phyloP scores from a whole-genome alignment of 2,113 vertebrate species.

The Lipotes vexillifer region DNA sequence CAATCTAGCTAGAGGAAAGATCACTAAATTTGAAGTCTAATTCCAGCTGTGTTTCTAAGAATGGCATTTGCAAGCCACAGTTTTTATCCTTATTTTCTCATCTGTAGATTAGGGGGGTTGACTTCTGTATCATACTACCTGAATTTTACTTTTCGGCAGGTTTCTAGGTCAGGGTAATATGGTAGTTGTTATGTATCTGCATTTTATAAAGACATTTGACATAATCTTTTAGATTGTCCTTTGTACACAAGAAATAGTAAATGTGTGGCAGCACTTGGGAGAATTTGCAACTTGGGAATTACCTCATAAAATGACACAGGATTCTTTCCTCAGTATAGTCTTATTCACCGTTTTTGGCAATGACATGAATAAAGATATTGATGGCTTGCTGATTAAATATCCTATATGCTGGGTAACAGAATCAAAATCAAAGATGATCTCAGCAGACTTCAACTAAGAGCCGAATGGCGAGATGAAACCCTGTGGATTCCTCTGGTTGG shows the following conservation, averaged over 20 bases:
- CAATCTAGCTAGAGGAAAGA: background rate
- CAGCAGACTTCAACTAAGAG: background rate
- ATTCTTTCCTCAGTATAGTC: background rate
- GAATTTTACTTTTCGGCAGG: background rate
- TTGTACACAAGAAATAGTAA: background rate
- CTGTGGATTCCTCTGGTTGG: background rate
- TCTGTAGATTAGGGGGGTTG: background rate
- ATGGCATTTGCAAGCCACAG: background rate
- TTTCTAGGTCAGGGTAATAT: background rate
- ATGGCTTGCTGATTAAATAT: background rate
- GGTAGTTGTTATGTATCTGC: background rate
- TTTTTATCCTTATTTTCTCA: background rate
- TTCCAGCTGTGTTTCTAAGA: background rate
- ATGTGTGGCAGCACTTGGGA: background rate
- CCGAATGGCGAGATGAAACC: background rate
- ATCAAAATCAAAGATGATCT: background rate
- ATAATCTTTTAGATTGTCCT: background rate
- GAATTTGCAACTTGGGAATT: background rate
- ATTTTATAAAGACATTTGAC: background rate
- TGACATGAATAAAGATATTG: background rate
- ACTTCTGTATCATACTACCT: background rate
- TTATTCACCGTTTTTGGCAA: background rate
- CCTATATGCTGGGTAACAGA: slow-evolving; percentile 6
- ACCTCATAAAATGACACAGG: background rate
- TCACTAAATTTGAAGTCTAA: background rate